Conservation (phyloP, 2,888 invertebrate species). For the Eupeodes latifasciatus region DNA sequence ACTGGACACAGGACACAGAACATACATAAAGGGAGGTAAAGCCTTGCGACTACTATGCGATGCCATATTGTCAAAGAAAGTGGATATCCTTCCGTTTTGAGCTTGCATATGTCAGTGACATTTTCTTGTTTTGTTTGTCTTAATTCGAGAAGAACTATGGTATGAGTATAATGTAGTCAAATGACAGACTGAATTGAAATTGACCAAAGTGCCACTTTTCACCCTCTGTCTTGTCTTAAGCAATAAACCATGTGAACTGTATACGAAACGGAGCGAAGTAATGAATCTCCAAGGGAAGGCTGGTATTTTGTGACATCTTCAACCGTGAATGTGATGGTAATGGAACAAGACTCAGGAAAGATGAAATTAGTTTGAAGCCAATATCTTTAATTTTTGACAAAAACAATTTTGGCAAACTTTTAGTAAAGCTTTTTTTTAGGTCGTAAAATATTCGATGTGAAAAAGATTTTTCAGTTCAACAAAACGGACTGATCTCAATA, state of each 20-base stretch:
- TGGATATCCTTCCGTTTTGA: slow-evolving; percentile 56
- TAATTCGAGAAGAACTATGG: slow-evolving; percentile 11
- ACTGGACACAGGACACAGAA: no score
- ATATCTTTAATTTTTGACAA: background rate
- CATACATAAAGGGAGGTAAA: slow-evolving; percentile 41
- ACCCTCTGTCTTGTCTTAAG: slow-evolving; percentile 27
- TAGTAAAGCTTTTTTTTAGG: no score
- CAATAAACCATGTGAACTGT: slow-evolving; percentile 39
- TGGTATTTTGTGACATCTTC: slow-evolving; percentile 7
- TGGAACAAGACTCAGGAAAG: slow-evolving; percentile 23
- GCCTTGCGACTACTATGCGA: background rate
- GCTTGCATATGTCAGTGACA: slow-evolving; percentile 70
- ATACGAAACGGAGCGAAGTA: background rate
- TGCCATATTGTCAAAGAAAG: slow-evolving; percentile 26
- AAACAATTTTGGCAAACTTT: no score
- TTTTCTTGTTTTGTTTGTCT: slow-evolving; percentile 46
- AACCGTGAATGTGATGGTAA: slow-evolving; percentile 37
- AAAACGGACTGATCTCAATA: no score
- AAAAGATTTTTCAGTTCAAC: no score
- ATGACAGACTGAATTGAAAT: slow-evolving; percentile 68
- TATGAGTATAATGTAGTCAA: slow-evolving; percentile 52
- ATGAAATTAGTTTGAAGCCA: no score
- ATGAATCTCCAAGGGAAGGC: slow-evolving; percentile 1
- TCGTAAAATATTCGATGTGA: no score
- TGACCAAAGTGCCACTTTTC: slow-evolving; percentile 60